phyloP scores from a whole-genome alignment of 2,888 invertebrate species.

The Hartigia nigra region DNA sequence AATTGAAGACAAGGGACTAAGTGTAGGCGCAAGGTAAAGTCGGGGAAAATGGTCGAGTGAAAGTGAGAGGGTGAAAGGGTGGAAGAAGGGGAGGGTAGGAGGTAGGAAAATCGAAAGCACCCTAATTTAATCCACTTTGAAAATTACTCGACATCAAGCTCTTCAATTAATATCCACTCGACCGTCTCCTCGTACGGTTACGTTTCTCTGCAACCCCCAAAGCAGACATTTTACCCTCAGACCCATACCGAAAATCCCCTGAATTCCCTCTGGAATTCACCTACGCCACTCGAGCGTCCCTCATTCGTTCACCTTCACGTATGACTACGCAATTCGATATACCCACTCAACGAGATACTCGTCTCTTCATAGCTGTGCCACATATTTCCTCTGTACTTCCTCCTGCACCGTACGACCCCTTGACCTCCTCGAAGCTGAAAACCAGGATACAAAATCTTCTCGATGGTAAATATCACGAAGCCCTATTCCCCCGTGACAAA shows the following conservation, averaged over 20 bases:
- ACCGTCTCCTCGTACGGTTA: not conserved
- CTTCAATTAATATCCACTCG: not conserved
- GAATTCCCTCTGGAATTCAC: not conserved
- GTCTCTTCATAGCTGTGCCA: conserved; percentile 28
- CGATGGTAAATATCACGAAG: not conserved
- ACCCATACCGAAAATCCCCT: not conserved
- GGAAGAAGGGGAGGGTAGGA: not conserved
- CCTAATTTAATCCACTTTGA: not conserved
- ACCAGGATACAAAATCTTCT: conserved; percentile 14
- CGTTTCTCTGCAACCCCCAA: not conserved
- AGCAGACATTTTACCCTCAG: not conserved
- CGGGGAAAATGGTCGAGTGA: not conserved
- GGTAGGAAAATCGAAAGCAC: not conserved
- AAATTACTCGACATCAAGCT: not conserved
- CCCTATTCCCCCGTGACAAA: not conserved
- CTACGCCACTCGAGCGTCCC: conserved; percentile 13
- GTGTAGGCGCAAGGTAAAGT: not conserved
- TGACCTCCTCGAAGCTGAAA: too few relatives aligned
- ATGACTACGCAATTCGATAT: conserved; percentile 61
- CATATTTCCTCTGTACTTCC: conserved; percentile 23
- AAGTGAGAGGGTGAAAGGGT: not conserved
- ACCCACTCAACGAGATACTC: conserved; percentile 15
- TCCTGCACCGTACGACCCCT: conserved; percentile 5
- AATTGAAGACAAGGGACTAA: not conserved
- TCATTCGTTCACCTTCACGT: conserved; percentile 55